A percentile compares a stretch with the other conserved stretches of the same genome.
Conservation (phyloP, 2,888 invertebrate species). For the Thereva unica region DNA sequence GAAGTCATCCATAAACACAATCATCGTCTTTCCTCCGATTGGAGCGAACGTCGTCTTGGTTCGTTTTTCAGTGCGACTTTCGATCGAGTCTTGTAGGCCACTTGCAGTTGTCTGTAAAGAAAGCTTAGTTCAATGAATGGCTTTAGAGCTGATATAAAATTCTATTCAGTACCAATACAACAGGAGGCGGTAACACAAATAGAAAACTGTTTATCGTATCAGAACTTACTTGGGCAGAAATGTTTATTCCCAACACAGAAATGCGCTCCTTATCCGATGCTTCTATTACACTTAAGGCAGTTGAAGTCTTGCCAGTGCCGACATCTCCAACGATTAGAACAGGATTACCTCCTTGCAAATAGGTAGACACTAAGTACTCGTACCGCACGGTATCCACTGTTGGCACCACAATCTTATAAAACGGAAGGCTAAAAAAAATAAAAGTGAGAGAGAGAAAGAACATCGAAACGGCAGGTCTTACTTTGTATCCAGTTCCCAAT, state of each 20-base stretch:
- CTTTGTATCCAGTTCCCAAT: slow-evolving; percentile 67
- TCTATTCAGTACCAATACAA: too few relatives aligned
- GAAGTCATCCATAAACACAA: slow-evolving; percentile 88
- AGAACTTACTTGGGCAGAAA: slow-evolving; percentile 74
- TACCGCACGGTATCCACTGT: slow-evolving; percentile 88
- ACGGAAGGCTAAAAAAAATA: slow-evolving; percentile 65
- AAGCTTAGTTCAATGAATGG: background rate
- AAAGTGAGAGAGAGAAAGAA: background rate
- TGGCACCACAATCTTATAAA: slow-evolving; percentile 83
- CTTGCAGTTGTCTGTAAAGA: slow-evolving; percentile 72
- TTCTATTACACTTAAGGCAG: slow-evolving; percentile 69
- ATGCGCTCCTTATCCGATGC: slow-evolving; percentile 63
- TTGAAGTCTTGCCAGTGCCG: slow-evolving; percentile 86
- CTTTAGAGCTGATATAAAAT: background rate
- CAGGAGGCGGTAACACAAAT: background rate
- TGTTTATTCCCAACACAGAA: slow-evolving; percentile 75
- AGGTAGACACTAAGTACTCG: slow-evolving; percentile 70
- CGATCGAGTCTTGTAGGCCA: slow-evolving; percentile 83
- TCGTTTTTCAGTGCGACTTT: slow-evolving; percentile 83
- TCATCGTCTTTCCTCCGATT: slow-evolving; percentile 78
- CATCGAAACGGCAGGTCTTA: slow-evolving; percentile 38
- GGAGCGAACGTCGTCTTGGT: slow-evolving; percentile 85
- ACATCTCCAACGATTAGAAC: slow-evolving; percentile 81
- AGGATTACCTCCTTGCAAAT: slow-evolving; percentile 69
- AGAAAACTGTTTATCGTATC: background rate